phyloP scores from a whole-genome alignment of 2,797 vertebrate genomes.

The Falco concolor region DNA sequence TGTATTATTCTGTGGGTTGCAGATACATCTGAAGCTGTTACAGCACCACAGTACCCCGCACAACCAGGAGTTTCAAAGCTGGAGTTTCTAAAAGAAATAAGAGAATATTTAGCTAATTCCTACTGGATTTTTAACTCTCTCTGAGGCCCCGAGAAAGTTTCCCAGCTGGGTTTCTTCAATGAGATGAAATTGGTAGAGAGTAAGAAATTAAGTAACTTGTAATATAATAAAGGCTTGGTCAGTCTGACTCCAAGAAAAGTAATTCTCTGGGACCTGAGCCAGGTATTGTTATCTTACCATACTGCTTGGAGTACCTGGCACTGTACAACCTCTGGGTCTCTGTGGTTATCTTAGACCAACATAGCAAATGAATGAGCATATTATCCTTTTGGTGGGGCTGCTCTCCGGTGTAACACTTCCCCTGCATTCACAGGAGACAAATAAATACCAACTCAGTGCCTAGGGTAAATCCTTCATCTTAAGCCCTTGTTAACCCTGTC shows the following conservation, averaged over 20 bases:
- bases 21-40: not conserved
- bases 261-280: constrained; percentile 9
- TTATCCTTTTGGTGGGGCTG: not conserved
- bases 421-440: not conserved
- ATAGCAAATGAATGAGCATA: not conserved
- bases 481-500: not conserved
- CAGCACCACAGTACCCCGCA: not conserved
- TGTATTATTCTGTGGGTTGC: not conserved
- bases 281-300: constrained; percentile 27
- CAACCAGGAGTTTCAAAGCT: not conserved
- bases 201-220: not conserved
- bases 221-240: not conserved
- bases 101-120: not conserved
- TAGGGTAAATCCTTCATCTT: not conserved
- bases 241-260: constrained; percentile 7
- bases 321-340: not conserved
- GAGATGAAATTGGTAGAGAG: not conserved
- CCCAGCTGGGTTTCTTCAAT: not conserved
- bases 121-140: not conserved
- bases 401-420: not conserved
- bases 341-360: constrained; percentile 39
- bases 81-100: not conserved
- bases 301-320: constrained; percentile 36
- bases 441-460: not conserved
- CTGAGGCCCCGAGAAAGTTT: not conserved